phyloP scores from a whole-genome alignment of 2,797 vertebrate genomes.

The Florisuga fusca region DNA sequence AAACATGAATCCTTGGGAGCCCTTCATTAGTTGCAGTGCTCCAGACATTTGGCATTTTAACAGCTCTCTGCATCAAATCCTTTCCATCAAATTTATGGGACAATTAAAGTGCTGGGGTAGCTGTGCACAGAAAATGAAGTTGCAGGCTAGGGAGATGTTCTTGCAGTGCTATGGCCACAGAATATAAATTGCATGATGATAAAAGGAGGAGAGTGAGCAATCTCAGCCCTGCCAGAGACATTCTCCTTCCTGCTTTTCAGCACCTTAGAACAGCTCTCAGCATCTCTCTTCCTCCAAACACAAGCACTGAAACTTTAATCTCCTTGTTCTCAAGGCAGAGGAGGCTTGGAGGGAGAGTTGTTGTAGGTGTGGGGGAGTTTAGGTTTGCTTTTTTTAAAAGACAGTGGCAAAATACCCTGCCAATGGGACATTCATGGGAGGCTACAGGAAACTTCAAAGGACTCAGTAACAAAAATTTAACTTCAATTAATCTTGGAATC shows the following conservation, averaged over 20 bases:
- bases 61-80: constrained; percentile 46
- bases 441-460: neutral
- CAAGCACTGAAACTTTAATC: neutral
- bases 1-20: constrained; percentile 36
- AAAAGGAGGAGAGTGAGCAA: neutral
- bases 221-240: neutral
- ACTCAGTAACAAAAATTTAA: neutral
- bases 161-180: neutral
- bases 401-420: neutral
- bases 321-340: neutral
- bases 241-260: neutral
- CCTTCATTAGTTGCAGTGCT: constrained; percentile 41
- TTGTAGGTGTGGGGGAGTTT: neutral
- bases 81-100: constrained; percentile 65
- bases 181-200: constrained; percentile 40
- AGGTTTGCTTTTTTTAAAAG: neutral
- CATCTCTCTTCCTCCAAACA: neutral
- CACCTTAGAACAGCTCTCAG: neutral
- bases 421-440: neutral
- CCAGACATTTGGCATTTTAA: constrained; percentile 68
- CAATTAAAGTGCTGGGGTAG: constrained; percentile 46
- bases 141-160: constrained; percentile 15
- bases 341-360: neutral
- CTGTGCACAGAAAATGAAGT: constrained; percentile 38
- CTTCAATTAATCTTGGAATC: neutral